phyloP scores from a whole-genome alignment of 2,113 vertebrate genomes.

The Ptychochromis oligacanthus region DNA sequence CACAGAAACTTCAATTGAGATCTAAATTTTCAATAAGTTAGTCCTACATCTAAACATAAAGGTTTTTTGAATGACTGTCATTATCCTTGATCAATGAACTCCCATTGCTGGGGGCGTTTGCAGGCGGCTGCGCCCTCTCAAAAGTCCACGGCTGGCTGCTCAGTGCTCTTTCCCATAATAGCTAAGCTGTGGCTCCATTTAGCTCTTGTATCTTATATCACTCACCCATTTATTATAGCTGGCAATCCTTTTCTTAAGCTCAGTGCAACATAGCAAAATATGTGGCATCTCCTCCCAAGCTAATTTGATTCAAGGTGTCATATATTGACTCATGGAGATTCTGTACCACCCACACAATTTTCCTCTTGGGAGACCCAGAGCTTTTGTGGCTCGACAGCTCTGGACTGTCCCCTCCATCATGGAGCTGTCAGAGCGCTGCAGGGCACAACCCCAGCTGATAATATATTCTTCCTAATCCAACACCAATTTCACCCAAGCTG shows the following conservation, averaged over 20 bases:
- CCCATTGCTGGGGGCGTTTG: neutral
- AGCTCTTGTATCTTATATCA: slow-evolving; percentile 19
- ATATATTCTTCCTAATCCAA: slow-evolving; percentile 43
- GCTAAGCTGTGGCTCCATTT: neutral
- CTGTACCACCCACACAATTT: slow-evolving; percentile 40
- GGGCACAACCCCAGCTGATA: slow-evolving; percentile 26
- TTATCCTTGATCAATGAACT: slow-evolving; percentile 12
- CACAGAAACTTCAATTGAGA: neutral
- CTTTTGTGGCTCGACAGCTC: slow-evolving; percentile 41
- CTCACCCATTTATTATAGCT: slow-evolving; percentile 38
- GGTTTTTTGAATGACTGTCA: neutral
- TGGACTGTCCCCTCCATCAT: slow-evolving; percentile 46
- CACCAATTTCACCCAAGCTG: slow-evolving; percentile 23
- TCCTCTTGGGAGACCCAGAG: slow-evolving; percentile 40
- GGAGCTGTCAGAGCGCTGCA: slow-evolving; percentile 40
- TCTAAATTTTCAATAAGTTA: neutral
- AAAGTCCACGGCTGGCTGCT: neutral
- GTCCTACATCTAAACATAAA: neutral
- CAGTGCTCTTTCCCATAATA: neutral
- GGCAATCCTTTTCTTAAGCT: slow-evolving; percentile 46
- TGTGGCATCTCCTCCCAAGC: slow-evolving; percentile 25
- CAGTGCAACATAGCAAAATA: slow-evolving; percentile 14
- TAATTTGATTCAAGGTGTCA: slow-evolving; percentile 56
- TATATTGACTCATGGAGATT: slow-evolving; percentile 42
- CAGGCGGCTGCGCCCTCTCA: neutral